Base-by-base conservation (phyloP, 1,140 invertebrate genomes). In the Pachyrhynchus sulphureomaculatus region DNA sequence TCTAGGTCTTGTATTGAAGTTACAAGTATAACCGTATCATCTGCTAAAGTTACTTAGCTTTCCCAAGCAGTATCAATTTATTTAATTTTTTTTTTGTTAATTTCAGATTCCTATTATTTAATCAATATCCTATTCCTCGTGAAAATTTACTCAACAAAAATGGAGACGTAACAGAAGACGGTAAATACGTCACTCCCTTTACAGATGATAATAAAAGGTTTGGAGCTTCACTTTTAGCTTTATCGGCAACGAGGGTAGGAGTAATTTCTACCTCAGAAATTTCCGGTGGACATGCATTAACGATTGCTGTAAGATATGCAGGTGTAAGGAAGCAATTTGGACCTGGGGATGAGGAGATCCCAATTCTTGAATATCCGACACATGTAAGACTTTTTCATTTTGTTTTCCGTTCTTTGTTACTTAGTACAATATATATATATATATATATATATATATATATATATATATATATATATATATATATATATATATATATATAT, bases 301-400 rank as follows among this genome's bases (percentile, higher is more conserved):
- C 88, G 0, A 96, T 97, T 63, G 92, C 93, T 0, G 82, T 96
- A 17, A 82, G 95, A 37, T 98, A 98, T 80, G 91, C 92, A 36
- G 92, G 90, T 2, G 88, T 90, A 0, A 80, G 95, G 41, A 88
- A 84, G 76, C 96, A 98, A 79, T 98, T 96, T 78, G 91, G 91
- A 4, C 85, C 86, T 9, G 78, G 84, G 12, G 75, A 81, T 21
- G 80, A 82, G 55, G 93, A 96, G 80, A 80, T 88, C 49, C 86
- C 93, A 21, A 88, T 97, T 42, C 79, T 98, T 47, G 93, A 97
- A 76, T 97, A 97, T 79, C 92, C 91, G 75, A 78, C 93, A 51
- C 92, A 92, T 75, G 55, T 58, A 37, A 83, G 87, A 68, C 80
- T 80, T 77, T 21, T 45, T 51, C n/a, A n/a, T n/a, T n/a, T n/a